Evolutionary conservation across 1,140 invertebrate genomes (phyloP).

Genomic region (Gonioctena quinquepunctata): DNA sequence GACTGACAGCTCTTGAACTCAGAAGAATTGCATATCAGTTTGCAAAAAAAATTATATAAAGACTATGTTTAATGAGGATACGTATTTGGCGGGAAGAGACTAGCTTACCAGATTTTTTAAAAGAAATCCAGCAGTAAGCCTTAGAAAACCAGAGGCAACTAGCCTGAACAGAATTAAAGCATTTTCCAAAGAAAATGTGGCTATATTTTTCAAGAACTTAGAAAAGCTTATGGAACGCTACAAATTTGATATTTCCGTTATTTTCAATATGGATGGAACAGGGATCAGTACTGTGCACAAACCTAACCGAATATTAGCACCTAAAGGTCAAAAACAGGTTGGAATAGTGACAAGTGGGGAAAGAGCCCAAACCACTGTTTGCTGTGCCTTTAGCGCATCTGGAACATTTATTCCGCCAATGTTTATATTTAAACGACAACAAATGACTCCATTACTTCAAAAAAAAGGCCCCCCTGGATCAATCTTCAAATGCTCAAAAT

Average conservation of each 20-base stretch:
- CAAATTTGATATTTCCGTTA: background rate
- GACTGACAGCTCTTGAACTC: too few relatives aligned
- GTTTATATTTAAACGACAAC: too few relatives aligned
- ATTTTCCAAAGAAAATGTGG: slow-evolving; percentile 33
- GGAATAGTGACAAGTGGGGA: slow-evolving; percentile 17
- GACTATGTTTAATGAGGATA: too few relatives aligned
- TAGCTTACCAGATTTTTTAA: too few relatives aligned
- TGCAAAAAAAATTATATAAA: too few relatives aligned
- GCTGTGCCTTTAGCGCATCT: slow-evolving; percentile 42
- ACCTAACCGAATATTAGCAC: slow-evolving; percentile 5
- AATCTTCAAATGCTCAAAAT: background rate
- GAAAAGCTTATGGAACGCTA: slow-evolving; percentile 12
- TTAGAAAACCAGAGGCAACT: too few relatives aligned
- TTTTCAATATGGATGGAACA: slow-evolving; percentile 22
- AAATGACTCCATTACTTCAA: too few relatives aligned
- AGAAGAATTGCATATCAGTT: too few relatives aligned
- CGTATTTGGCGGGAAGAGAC: too few relatives aligned
- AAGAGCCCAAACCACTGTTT: slow-evolving; percentile 22
- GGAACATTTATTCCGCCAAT: slow-evolving; percentile 13
- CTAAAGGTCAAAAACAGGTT: slow-evolving; percentile 15
- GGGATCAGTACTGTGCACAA: slow-evolving; percentile 13
- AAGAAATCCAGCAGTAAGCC: too few relatives aligned
- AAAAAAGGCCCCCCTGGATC: too few relatives aligned
- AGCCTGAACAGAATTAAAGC: too few relatives aligned
- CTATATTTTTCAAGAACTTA: slow-evolving; percentile 44